Evolutionary conservation across 2,888 invertebrate species (phyloP), one percentile per base, ranked within the genome.

Genomic region (Stramonita haemastoma): DNA sequence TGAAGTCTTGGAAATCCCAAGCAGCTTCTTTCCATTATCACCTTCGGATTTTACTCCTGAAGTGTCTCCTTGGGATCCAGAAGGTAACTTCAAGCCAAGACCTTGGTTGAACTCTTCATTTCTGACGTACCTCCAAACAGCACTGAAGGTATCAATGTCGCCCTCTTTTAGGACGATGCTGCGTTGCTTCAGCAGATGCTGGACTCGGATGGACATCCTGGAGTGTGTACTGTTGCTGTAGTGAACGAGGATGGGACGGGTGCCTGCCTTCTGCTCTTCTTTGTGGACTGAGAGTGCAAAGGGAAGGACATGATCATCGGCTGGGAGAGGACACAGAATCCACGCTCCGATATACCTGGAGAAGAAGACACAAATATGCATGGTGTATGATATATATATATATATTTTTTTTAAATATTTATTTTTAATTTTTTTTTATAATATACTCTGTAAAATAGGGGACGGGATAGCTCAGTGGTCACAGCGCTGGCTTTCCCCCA

Each of bases 281-380:
- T 70, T 86, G 34, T 70, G 66, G 11, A 86, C 19, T 4, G 86
- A 34, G 22, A 86, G 34, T 5, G 66, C 86, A 26, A 86, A 86
- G 8, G 86, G 86, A 8, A 86, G 34, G 19, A 70, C 34, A 4
- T 22, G 0, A 13, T 34, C 34, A 34, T 70, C 66, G 17, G 60
- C n/a, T 22, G 32, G 77, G 17, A 86, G 34, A 0, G 86, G 86
- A 22, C 86, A 86, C 66, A 86, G 19, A 6, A 66, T 29, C 13
- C 17, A 86, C 1, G 70, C 86, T 22, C 66, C 66, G 66, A 86
- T 32, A 36, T 66, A 66, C 32, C 86, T 86, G 86, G 2, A 86
- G 32, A 13, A 60, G 60, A 60, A 13, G 60, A 60, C 17, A 60
- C 60, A 60, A 22, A 15, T 19, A 60, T 2, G 60, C 2, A 15